Percentiles rank a stretch among this genome's conserved stretches.
phyloP scores from a whole-genome alignment of 1,140 invertebrate genomes.

The Leucophenga varia region DNA sequence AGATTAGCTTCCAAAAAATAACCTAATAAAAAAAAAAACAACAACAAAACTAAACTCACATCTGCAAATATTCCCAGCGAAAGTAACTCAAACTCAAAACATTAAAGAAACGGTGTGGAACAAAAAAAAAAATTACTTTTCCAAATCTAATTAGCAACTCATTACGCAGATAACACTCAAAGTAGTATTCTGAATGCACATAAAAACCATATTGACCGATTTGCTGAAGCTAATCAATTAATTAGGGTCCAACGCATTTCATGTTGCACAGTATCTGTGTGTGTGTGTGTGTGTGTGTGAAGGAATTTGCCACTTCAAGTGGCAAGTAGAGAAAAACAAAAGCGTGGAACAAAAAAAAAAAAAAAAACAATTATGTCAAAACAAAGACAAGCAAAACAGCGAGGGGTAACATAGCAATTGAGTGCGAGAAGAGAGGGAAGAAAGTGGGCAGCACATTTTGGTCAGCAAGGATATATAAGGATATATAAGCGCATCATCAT shows the following conservation, averaged over 20 bases:
- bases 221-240: conserved; percentile 24
- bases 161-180: conserved; percentile 1
- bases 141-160: conserved; percentile 16
- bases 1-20: too few species aligned
- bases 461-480: too few species aligned
- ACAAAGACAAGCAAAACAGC: background rate
- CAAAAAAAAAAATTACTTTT: background rate
- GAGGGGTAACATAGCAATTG: too few species aligned
- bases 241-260: conserved; percentile 3
- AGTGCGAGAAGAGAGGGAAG: too few species aligned
- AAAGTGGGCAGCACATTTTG: too few species aligned
- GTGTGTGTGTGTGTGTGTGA: background rate
- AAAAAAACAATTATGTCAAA: background rate
- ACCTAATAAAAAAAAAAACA: too few species aligned
- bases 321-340: background rate
- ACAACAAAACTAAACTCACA: too few species aligned
- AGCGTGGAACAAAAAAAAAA: background rate
- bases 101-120: too few species aligned
- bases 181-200: too few species aligned
- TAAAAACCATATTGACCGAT: conserved; percentile 18
- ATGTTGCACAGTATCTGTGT: background rate
- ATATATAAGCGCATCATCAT: too few species aligned
- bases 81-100: too few species aligned
- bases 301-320: conserved; percentile 5
- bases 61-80: too few species aligned